Conservation (phyloP, 2,113 vertebrate species). For the Archocentrus centrarchus region DNA sequence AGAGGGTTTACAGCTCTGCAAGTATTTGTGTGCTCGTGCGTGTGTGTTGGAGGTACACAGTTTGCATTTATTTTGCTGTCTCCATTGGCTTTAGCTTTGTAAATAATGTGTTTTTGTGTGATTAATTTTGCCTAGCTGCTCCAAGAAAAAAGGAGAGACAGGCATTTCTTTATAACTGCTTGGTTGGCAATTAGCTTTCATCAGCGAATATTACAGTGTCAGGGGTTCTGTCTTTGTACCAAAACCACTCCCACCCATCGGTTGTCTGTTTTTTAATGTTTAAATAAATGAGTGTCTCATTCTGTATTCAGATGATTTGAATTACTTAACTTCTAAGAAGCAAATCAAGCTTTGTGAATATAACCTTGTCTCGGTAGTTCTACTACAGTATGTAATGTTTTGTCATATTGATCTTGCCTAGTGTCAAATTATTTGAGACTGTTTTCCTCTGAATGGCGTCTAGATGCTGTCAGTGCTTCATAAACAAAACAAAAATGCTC, state of each 20-base stretch:
- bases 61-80: slow-evolving; percentile 61
- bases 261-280: slow-evolving; percentile 58
- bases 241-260: slow-evolving; percentile 53
- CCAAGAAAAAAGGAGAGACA: slow-evolving; percentile 7
- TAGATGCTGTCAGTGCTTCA: slow-evolving; percentile 45
- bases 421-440: slow-evolving; percentile 53
- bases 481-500: slow-evolving; percentile 13
- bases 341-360: slow-evolving; percentile 70
- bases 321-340: slow-evolving; percentile 67
- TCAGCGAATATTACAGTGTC: slow-evolving; percentile 42
- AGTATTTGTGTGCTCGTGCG: slow-evolving; percentile 37
- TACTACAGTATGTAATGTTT: slow-evolving; percentile 60
- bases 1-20: slow-evolving; percentile 55
- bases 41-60: slow-evolving; percentile 41
- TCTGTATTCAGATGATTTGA: slow-evolving; percentile 53
- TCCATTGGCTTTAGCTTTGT: slow-evolving; percentile 67
- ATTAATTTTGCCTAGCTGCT: slow-evolving; percentile 22
- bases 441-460: slow-evolving; percentile 47
- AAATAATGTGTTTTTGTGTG: slow-evolving; percentile 31
- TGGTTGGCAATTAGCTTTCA: slow-evolving; percentile 36
- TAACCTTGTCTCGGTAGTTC: slow-evolving; percentile 71
- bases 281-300: slow-evolving; percentile 37
- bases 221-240: slow-evolving; percentile 57
- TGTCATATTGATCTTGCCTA: slow-evolving; percentile 71
- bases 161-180: slow-evolving; percentile 20